Evolutionary conservation across 2,113 vertebrate species (phyloP), one percentile per base, ranked within the genome.

Genomic region (Colinus virginianus): DNA sequence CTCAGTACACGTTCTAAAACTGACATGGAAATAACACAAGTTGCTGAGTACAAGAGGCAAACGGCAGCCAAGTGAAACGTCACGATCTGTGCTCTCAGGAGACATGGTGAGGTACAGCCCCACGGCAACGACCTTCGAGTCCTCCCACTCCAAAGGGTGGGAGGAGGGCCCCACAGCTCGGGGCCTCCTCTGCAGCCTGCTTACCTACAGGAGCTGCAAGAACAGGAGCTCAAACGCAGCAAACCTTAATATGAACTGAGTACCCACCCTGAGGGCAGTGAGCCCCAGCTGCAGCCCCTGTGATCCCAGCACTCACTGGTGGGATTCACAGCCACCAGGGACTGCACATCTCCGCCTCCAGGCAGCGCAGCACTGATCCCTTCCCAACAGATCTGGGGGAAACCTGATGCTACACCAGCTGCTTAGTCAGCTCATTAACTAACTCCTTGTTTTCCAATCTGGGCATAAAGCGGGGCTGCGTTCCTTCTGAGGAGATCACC

Each of bases 381-480:
- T 19, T 19, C 32, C 61, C 6, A 4, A 1, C 13, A 19, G 16
- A 40, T 4, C 1, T 0, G 16, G 25, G 34, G 26, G 13, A 5
- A 11, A 3, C 9, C 1, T 30, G 25, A 32, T 62, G 48, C 26
- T n/a, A 34, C 30, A 34, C 30, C n/a, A 3, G 26, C 21, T 91
- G 43, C 63, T 56, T 13, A 53, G 20, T 15, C 48, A 69, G 82
- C 17, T 56, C 55, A 16, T 43, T 22, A 43, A 62, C 21, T 7
- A 48, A 2, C 8, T 16, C 16, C n/a, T 48, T 48, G 13, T 7
- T 74, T 74, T 34, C 9, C 13, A 30, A 43, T 8, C 26, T 17
- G 28, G 11, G 38, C 26, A 8, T 12, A 15, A 66, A n/a, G 26
- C 1, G 4, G 15, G 22, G 23, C 26, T 43, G 59, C 13, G 8